Conservation (phyloP, 2,113 vertebrate genomes). For the Raphicerus campestris region DNA sequence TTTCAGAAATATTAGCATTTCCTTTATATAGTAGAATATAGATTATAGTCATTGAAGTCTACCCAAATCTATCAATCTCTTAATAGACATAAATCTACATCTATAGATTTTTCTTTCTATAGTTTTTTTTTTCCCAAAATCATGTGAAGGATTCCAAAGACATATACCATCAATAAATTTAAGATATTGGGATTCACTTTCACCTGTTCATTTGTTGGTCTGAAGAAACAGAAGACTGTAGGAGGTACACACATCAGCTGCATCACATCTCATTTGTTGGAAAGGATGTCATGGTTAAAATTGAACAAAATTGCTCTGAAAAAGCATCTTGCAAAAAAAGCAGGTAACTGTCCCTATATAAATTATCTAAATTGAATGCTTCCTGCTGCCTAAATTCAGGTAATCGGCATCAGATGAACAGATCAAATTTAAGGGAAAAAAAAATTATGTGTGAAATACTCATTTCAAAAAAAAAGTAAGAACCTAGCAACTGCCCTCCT, state of each 20-base stretch:
- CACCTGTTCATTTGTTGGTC: background rate
- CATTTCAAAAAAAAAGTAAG: background rate
- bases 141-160: background rate
- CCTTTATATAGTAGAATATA: background rate
- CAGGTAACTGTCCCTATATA: slow-evolving; percentile 49
- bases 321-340: slow-evolving; percentile 50
- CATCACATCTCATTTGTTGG: slow-evolving; percentile 73
- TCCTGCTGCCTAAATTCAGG: background rate
- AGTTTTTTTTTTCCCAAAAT: background rate
- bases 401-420: slow-evolving; percentile 49
- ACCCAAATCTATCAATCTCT: background rate
- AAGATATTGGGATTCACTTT: slow-evolving; percentile 29
- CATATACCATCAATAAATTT: slow-evolving; percentile 38
- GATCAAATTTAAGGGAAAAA: slow-evolving; percentile 28
- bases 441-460: slow-evolving; percentile 54
- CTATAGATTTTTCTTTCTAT: background rate
- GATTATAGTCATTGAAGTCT: background rate
- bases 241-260: slow-evolving; percentile 60
- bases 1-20: background rate
- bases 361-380: slow-evolving; percentile 51
- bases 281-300: slow-evolving; percentile 66
- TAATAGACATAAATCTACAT: background rate
- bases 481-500: slow-evolving; percentile 8
- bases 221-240: slow-evolving; percentile 61
- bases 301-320: slow-evolving; percentile 73